Conservation (phyloP, 1,140 invertebrate species). For the Macrotrachela quadricornifera region DNA sequence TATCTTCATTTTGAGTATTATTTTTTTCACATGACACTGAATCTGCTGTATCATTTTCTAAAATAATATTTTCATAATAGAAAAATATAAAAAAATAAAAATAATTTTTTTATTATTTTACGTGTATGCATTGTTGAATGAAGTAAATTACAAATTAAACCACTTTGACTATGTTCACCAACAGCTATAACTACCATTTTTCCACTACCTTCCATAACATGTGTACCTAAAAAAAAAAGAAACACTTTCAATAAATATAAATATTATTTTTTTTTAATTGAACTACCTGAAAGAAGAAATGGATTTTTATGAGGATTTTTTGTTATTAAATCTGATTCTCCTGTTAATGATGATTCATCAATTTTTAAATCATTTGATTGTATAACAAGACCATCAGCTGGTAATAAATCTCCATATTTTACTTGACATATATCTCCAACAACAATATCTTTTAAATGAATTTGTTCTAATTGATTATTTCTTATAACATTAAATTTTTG, state of each 20-base stretch:
- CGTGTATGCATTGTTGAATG: slow-evolving; percentile 36
- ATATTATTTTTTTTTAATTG: no score
- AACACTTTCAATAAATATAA: slow-evolving; percentile 42
- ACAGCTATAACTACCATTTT: slow-evolving; percentile 97
- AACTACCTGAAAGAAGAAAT: slow-evolving; percentile 57
- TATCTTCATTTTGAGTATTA: neutral
- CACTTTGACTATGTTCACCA: slow-evolving; percentile 94
- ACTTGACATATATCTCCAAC: slow-evolving; percentile 90
- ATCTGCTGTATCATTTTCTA: no score
- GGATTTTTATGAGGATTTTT: slow-evolving; percentile 77
- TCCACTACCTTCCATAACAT: slow-evolving; percentile 98
- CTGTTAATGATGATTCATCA: slow-evolving; percentile 92
- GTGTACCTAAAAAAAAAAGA: slow-evolving; percentile 64
- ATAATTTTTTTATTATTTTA: no score
- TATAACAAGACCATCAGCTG: slow-evolving; percentile 86
- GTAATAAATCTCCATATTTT: slow-evolving; percentile 60
- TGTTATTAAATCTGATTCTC: slow-evolving; percentile 97
- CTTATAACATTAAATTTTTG: slow-evolving; percentile 93
- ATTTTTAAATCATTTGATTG: slow-evolving; percentile 97
- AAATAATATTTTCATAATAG: no score
- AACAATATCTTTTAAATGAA: slow-evolving; percentile 85
- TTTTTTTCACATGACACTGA: neutral
- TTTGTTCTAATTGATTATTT: slow-evolving; percentile 66
- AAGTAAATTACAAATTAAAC: slow-evolving; percentile 92
- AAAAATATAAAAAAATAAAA: no score